Conservation (phyloP, 1,140 invertebrate species). For the Drosophila kanapiae region DNA sequence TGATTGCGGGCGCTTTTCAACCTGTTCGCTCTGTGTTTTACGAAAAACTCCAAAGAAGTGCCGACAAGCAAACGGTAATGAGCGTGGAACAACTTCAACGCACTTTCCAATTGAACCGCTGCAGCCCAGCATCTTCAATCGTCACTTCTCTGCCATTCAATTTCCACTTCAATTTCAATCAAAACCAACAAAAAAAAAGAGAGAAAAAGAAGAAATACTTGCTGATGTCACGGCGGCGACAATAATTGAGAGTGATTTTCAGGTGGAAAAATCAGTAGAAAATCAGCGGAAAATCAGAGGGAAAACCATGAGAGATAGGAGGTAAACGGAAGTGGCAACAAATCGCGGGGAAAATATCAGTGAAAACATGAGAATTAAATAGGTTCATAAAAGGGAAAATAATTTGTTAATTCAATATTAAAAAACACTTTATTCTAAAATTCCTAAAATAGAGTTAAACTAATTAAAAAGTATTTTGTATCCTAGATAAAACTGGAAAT, state of each 20-base stretch:
- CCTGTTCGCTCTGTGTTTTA: conserved; percentile 72
- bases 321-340: conserved; percentile 11
- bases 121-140: conserved; percentile 38
- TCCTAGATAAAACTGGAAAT: too few species aligned
- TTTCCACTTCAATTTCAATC: conserved; percentile 30
- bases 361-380: conserved; percentile 10
- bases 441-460: background rate
- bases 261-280: conserved; percentile 10
- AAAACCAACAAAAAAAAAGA: background rate
- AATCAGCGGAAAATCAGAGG: conserved; percentile 6
- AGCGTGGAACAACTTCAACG: conserved; percentile 59
- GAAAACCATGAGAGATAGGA: conserved; percentile 1
- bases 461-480: too few species aligned
- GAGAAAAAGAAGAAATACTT: conserved; percentile 7
- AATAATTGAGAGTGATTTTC: conserved; percentile 42
- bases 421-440: background rate
- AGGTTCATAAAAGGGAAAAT: background rate
- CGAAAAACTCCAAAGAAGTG: conserved; percentile 59
- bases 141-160: conserved; percentile 12
- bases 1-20: conserved; percentile 54
- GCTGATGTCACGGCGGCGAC: conserved; percentile 58
- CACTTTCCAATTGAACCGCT: conserved; percentile 68
- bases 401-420: background rate
- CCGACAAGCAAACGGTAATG: conserved; percentile 74
- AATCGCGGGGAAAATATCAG: conserved; percentile 9